phyloP scores from a whole-genome alignment of 2,113 vertebrate species.

The Cyprinodon tularosa region DNA sequence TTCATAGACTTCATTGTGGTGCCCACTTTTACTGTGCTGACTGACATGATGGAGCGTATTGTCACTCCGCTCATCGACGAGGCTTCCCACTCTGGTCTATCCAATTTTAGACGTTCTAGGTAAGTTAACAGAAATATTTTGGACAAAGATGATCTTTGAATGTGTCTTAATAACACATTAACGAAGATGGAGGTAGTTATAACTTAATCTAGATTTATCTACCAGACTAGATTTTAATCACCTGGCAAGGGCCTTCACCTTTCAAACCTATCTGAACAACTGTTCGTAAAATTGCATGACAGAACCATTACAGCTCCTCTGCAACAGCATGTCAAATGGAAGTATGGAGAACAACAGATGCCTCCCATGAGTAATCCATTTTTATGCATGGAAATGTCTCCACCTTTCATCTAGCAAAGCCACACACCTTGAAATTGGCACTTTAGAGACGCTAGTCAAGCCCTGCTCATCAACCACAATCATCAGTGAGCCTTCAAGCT shows the following conservation, averaged over 20 bases:
- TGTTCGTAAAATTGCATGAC: slow-evolving; percentile 22
- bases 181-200: slow-evolving; percentile 22
- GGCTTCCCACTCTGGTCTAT: slow-evolving; percentile 82
- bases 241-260: slow-evolving; percentile 14
- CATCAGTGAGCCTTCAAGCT: slow-evolving; percentile 7
- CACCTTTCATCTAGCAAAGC: slow-evolving; percentile 57
- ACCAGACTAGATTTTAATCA: slow-evolving; percentile 25
- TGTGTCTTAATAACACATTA: not conserved
- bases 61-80: slow-evolving; percentile 93
- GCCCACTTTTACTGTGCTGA: slow-evolving; percentile 96
- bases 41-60: slow-evolving; percentile 96
- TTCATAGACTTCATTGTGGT: slow-evolving; percentile 99
- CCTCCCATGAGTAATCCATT: slow-evolving; percentile 61
- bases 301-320: slow-evolving; percentile 34
- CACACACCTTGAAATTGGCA: slow-evolving; percentile 70
- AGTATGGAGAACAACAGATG: slow-evolving; percentile 48
- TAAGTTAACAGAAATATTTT: slow-evolving; percentile 53
- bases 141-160: not conserved
- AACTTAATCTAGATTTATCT: slow-evolving; percentile 25
- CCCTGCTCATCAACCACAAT: slow-evolving; percentile 18
- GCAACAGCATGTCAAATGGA: slow-evolving; percentile 55
- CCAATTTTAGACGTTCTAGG: slow-evolving; percentile 90
- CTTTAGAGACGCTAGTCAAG: slow-evolving; percentile 53
- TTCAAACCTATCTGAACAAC: slow-evolving; percentile 12
- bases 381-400: slow-evolving; percentile 54